A percentile compares a stretch with the other conserved stretches of the same genome.
Evolutionary conservation across 2,113 vertebrate species (phyloP).

Genomic region (Seriola dumerili): DNA sequence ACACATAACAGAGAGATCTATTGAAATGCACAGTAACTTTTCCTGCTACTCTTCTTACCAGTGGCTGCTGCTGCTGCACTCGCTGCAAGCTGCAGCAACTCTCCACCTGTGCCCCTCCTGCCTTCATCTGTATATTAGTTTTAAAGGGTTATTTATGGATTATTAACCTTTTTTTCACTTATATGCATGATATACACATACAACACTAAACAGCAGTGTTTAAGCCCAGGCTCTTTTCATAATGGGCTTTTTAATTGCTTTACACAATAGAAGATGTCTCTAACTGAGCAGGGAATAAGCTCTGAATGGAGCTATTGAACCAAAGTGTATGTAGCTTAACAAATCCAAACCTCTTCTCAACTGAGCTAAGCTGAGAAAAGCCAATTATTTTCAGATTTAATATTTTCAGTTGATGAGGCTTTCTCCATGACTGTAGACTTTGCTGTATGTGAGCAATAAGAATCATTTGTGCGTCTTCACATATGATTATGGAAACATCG

Average conservation of each 20-base stretch:
- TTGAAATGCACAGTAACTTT: slow-evolving; percentile 2
- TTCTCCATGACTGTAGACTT: not conserved
- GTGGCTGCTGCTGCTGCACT: not conserved
- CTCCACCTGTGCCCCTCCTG: not conserved
- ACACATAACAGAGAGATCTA: not conserved
- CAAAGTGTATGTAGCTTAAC: slow-evolving; percentile 28
- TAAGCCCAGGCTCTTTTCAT: not conserved
- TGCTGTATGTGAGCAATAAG: not conserved
- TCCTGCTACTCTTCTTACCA: not conserved
- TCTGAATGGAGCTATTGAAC: slow-evolving; percentile 38
- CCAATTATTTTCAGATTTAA: slow-evolving; percentile 14
- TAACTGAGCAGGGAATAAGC: slow-evolving; percentile 1
- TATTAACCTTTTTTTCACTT: not conserved
- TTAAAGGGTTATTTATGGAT: not conserved
- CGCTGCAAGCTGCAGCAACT: not conserved
- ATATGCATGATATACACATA: not conserved
- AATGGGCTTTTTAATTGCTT: slow-evolving; percentile 28
- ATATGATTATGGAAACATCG: slow-evolving; percentile 9
- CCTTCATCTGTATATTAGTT: not conserved
- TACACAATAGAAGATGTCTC: slow-evolving; percentile 8
- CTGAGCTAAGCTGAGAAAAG: slow-evolving; percentile 11
- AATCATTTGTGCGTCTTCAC: not conserved
- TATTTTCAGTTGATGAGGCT: slow-evolving; percentile 26
- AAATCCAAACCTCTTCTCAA: slow-evolving; percentile 27
- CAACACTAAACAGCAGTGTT: not conserved